Conservation (phyloP, 2,888 invertebrate genomes). For the Macrosiphum euphorbiae region DNA sequence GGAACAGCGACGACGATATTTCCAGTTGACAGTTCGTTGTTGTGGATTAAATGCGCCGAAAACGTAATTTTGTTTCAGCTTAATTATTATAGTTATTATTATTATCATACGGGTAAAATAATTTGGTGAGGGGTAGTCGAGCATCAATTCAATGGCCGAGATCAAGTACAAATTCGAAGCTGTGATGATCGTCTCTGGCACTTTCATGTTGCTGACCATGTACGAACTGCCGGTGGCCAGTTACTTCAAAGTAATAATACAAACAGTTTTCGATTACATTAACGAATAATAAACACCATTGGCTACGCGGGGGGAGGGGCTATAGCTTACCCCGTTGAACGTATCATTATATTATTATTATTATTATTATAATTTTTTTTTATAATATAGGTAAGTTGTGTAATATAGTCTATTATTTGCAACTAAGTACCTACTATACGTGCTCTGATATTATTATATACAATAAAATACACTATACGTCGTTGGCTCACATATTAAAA, state of each 20-base stretch:
- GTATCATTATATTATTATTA: not conserved
- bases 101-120: not conserved
- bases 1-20: not conserved
- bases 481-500: no score
- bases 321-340: not conserved
- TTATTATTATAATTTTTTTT: no score
- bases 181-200: not conserved
- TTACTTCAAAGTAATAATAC: slow-evolving; percentile 49
- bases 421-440: no score
- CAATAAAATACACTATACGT: no score
- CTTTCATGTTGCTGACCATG: slow-evolving; percentile 46
- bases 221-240: slow-evolving; percentile 46
- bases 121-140: not conserved
- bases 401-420: no score
- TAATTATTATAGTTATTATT: not conserved
- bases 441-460: no score
- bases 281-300: not conserved
- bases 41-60: not conserved
- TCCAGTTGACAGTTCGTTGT: not conserved
- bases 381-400: no score
- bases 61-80: not conserved
- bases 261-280: not conserved
- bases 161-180: slow-evolving; percentile 47
- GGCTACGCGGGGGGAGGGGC: not conserved
- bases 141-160: not conserved